These are phyloP conservation scores for Mamestra configurata DNA, from an alignment of 1,140 invertebrate species.

Conservation along the genomic window DNA sequence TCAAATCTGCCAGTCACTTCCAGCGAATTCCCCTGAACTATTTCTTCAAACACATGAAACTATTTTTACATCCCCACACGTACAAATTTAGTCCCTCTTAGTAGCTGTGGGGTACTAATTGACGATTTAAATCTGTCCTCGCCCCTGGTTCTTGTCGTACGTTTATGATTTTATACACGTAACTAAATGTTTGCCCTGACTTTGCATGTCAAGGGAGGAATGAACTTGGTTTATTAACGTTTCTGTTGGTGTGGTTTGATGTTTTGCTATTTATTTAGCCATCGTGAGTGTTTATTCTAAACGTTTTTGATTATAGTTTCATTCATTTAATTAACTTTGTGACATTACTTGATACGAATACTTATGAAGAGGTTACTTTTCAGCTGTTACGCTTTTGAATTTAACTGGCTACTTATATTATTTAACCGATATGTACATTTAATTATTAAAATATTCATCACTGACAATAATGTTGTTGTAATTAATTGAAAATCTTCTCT, in stretches of 20 bases:
- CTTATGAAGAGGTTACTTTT: no score
- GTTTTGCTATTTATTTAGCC: neutral
- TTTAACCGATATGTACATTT: no score
- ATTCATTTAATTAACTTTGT: neutral
- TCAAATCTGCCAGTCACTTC: slow-evolving; percentile 39
- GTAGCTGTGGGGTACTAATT: slow-evolving; percentile 61
- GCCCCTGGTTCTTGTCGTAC: slow-evolving; percentile 46
- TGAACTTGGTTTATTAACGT: slow-evolving; percentile 22
- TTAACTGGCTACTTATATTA: no score
- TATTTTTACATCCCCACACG: slow-evolving; percentile 60
- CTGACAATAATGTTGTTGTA: no score
- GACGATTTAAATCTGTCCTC: slow-evolving; percentile 69
- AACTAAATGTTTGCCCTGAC: slow-evolving; percentile 19
- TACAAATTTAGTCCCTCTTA: slow-evolving; percentile 62
- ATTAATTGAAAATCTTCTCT: no score
- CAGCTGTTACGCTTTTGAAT: no score
- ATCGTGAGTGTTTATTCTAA: neutral
- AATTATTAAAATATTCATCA: no score
- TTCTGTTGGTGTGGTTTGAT: neutral
- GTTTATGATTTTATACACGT: slow-evolving; percentile 42
- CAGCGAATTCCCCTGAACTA: slow-evolving; percentile 4
- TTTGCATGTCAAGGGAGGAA: slow-evolving; percentile 25
- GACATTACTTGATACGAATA: no score
- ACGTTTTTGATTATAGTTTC: neutral
- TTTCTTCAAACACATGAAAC: slow-evolving; percentile 54